phyloP scores from a whole-genome alignment of 2,113 vertebrate species.

The Peromyscus maniculatus region DNA sequence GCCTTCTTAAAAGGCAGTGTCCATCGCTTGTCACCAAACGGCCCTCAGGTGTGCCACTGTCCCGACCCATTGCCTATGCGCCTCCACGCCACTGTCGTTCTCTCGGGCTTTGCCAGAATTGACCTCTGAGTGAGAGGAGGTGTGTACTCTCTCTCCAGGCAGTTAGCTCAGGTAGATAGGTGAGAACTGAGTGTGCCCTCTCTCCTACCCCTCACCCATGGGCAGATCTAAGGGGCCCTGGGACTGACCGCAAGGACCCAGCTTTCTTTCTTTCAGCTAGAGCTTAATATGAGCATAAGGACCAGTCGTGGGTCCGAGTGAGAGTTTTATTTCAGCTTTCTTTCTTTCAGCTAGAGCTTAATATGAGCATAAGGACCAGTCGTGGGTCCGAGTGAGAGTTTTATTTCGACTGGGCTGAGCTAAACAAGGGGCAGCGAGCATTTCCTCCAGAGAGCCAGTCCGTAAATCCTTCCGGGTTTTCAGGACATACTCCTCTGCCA shows the following conservation, averaged over 20 bases:
- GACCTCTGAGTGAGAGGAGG: neutral
- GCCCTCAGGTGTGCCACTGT: neutral
- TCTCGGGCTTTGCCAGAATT: conserved; percentile 14
- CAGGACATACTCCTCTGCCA: neutral
- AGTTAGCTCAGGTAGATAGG: neutral
- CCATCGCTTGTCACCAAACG: neutral
- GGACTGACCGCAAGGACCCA: neutral
- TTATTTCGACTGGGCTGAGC: neutral
- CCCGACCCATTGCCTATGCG: fast-evolving
- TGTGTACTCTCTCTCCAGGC: neutral
- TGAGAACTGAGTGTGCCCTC: neutral
- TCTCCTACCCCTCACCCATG: neutral
- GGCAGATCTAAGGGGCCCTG: neutral
- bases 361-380: neutral
- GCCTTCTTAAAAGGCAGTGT: neutral
- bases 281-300: neutral
- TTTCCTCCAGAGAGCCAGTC: neutral
- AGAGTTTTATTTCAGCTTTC: neutral
- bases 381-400: neutral
- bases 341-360: neutral
- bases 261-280: no score
- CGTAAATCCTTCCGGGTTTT: neutral
- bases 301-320: neutral
- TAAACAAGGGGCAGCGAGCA: neutral
- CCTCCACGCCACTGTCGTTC: neutral